These are phyloP conservation scores for Drymodes brunneopygia DNA, from an alignment of 2,113 vertebrate species.

Conservation along the genomic window DNA sequence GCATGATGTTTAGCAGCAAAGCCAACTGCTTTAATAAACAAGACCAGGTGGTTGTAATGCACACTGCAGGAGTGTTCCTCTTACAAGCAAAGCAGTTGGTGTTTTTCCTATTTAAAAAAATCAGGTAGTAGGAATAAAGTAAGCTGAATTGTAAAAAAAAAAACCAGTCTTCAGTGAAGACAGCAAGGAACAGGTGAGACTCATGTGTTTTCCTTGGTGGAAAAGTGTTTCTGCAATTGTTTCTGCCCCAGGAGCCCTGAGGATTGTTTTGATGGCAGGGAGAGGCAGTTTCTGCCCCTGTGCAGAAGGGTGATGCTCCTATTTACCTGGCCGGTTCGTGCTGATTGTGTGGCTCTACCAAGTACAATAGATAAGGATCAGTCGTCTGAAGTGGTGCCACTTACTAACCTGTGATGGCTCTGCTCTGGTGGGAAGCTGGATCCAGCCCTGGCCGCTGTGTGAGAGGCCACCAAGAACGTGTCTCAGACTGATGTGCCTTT, in stretches of 20 bases:
- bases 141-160: background rate
- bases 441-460: rapidly evolving
- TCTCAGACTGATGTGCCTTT: background rate
- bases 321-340: background rate
- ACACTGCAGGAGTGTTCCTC: background rate
- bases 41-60: background rate
- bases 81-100: background rate
- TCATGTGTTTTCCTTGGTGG: background rate
- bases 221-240: background rate
- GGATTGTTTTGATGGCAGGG: background rate
- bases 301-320: background rate
- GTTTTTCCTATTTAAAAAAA: background rate
- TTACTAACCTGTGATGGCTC: background rate
- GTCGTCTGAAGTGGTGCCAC: background rate
- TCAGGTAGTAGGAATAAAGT: background rate
- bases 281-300: background rate
- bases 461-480: background rate
- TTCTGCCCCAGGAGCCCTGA: background rate
- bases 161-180: background rate
- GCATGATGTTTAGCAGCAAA: background rate
- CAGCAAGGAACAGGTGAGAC: background rate
- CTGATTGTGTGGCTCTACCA: background rate
- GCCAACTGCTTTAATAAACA: background rate
- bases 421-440: background rate
- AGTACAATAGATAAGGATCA: background rate